These are phyloP conservation scores for Dolichotis patagonum DNA, from an alignment of 2,113 vertebrate genomes.

Conservation along the genomic window DNA sequence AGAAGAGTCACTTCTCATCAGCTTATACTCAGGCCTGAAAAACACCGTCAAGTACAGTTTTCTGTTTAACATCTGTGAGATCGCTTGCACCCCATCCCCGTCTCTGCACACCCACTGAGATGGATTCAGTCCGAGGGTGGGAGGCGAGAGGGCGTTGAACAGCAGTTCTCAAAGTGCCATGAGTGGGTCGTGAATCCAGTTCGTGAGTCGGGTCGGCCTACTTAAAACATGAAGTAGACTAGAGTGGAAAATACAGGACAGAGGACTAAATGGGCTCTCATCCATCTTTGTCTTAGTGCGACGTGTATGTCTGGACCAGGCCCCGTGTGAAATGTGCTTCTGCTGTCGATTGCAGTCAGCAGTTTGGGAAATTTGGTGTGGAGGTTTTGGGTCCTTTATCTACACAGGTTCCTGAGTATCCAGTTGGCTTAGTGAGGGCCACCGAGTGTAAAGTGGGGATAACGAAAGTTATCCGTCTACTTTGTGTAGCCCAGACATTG, in stretches of 20 bases:
- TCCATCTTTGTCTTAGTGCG: neutral
- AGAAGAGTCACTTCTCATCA: neutral
- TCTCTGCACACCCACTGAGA: fast-evolving
- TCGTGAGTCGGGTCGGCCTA: neutral
- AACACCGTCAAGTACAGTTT: neutral
- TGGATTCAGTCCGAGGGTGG: neutral
- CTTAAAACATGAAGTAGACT: slow-evolving; percentile 15
- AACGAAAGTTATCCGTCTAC: neutral
- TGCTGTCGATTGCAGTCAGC: neutral
- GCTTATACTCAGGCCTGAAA: neutral
- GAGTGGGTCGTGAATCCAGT: neutral
- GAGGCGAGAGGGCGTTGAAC: neutral
- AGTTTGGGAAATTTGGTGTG: neutral
- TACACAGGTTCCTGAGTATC: neutral
- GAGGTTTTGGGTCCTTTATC: neutral
- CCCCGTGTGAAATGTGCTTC: neutral
- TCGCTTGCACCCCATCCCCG: fast-evolving
- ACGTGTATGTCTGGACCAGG: neutral
- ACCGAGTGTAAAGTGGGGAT: neutral
- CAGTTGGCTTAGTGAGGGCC: neutral
- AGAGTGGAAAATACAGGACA: neutral
- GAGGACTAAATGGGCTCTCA: neutral
- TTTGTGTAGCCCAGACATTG: neutral
- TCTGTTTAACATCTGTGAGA: neutral
- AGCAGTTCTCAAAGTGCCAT: neutral